Conservation (phyloP, 2,888 invertebrate genomes). For the Thereva nobilitata region DNA sequence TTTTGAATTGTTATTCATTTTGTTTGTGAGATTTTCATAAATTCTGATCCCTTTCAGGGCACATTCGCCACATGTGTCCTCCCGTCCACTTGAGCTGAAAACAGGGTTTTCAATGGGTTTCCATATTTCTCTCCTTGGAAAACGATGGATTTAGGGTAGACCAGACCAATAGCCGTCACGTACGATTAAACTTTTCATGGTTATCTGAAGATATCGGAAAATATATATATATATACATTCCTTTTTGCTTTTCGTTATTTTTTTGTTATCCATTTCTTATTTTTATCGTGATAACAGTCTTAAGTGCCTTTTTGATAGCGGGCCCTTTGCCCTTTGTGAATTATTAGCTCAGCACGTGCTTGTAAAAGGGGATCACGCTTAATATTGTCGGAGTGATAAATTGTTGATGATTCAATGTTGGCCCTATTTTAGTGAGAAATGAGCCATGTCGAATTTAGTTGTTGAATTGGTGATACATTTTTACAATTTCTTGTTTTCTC, state of each 20-base stretch:
- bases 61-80: constrained; percentile 22
- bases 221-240: not conserved
- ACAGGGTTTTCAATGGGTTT: not conserved
- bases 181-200: constrained; percentile 33
- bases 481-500: no score
- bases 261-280: not conserved
- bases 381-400: not conserved
- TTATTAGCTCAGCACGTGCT: constrained; percentile 29
- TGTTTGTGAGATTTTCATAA: constrained; percentile 23
- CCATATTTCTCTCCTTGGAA: constrained; percentile 6
- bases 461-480: no score
- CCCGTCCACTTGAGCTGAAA: not conserved
- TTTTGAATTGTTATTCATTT: constrained; percentile 29
- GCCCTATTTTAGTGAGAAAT: no score
- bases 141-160: constrained; percentile 8
- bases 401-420: no score
- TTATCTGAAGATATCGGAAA: constrained; percentile 29
- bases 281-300: constrained; percentile 30
- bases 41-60: constrained; percentile 7
- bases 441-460: no score
- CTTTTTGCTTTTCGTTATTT: no score
- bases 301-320: constrained; percentile 1
- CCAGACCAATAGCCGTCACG: constrained; percentile 20
- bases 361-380: constrained; percentile 29
- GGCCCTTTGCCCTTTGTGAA: constrained; percentile 11